Evolutionary conservation across 1,140 invertebrate genomes (phyloP), one percentile per base, ranked within the genome.

Genomic region (Battus philenor): DNA sequence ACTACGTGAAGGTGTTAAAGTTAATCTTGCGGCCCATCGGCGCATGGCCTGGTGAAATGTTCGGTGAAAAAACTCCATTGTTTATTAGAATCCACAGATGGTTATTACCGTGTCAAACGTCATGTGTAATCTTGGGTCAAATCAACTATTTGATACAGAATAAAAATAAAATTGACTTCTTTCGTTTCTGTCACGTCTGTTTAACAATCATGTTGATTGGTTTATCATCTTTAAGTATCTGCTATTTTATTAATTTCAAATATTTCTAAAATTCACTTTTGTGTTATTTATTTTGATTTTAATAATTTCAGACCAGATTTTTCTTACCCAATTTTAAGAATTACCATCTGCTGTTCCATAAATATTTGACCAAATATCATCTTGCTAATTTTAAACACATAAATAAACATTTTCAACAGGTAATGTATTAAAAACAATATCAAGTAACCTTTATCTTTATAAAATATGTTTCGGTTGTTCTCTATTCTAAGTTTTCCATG

Each of bases 291-390:
- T 26, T 26, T 26, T 26, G 2, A 7, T n/a, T 26, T 24, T n/a
- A n/a, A n/a, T 39, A 8, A 1, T 38, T 47, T 30, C 9, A 50
- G 47, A 32, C 27, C 0, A 32, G 39, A 12, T 10, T 29, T 12
- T 8, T 44, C 12, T 24, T 44, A 8, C 18, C 27, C 1, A 31
- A 36, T 26, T 31, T 50, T 4, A 16, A 50, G 26, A 16, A 9
- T 16, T 50, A 50, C 26, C 27, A 29, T 10, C 7, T 32, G 7
- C 36, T 39, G 1, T 31, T 15, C 15, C 22, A 29, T 24, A 50
- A 30, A 17, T 50, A 45, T 22, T 16, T 45, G 6, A 39, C 31
- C 8, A 24, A 29, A 2, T 51, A 45, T 29, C 49, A 51, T 29
- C 33, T 51, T 29, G 13, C 8, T 9, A 45, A 51, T 38, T 46